phyloP scores from a whole-genome alignment of 2,797 vertebrate genomes.

The Parotocinclus haroldoi region DNA sequence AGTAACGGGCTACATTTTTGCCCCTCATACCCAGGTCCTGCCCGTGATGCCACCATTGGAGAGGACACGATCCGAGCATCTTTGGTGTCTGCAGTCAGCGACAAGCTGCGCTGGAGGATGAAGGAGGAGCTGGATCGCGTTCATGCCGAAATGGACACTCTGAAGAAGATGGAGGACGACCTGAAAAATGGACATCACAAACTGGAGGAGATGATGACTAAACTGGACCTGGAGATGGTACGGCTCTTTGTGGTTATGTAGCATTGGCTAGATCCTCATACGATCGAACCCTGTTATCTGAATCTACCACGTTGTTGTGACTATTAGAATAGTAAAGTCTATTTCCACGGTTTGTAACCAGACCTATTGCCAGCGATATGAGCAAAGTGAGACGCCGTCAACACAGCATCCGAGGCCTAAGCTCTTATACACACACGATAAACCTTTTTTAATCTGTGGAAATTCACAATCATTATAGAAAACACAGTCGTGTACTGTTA shows the following conservation, averaged over 20 bases:
- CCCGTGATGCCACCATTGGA: conserved; percentile 89
- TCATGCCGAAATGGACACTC: conserved; percentile 92
- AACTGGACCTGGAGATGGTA: conserved; percentile 95
- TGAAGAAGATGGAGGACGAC: conserved; percentile 95
- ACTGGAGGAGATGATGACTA: conserved; percentile 93
- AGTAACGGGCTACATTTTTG: neutral
- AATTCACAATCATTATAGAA: no score
- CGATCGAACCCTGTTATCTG: no score
- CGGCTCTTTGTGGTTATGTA: conserved; percentile 48
- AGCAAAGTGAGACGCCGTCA: no score
- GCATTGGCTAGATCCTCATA: no score
- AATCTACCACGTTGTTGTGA: no score
- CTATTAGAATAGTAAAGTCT: no score
- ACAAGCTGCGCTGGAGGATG: conserved; percentile 96
- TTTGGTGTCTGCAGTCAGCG: conserved; percentile 93
- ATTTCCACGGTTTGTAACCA: no score
- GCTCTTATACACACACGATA: no score
- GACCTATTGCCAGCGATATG: no score
- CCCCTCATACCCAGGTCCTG: conserved; percentile 76
- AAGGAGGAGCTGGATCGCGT: conserved; percentile 98
- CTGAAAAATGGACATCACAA: conserved; percentile 96
- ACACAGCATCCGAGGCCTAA: no score
- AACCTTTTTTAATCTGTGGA: no score
- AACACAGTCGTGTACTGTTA: no score
- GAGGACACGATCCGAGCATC: conserved; percentile 97